A percentile compares a stretch with the other conserved stretches of the same genome.
These are phyloP conservation scores for Pristionchus exspectatus DNA, from an alignment of 2,888 invertebrate species.

Conservation along the genomic window DNA sequence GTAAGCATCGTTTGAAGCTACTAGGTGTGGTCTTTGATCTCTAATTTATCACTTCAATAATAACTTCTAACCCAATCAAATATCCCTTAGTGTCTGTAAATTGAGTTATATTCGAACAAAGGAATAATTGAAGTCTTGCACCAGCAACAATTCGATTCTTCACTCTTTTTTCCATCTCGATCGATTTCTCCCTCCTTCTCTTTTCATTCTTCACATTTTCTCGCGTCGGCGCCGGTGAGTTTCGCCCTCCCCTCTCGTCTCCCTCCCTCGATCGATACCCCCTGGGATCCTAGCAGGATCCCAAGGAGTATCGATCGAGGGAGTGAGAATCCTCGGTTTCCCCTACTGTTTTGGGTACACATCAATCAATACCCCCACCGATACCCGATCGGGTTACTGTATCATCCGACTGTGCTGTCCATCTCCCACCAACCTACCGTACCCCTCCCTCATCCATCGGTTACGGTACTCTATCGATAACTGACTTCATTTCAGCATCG, in stretches of 20 bases:
- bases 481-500: slow-evolving; percentile 22
- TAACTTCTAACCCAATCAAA: no score
- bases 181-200: background rate
- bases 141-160: background rate
- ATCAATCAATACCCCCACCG: background rate
- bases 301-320: no score
- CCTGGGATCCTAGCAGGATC: background rate
- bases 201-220: slow-evolving; percentile 35
- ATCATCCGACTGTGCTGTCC: background rate
- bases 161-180: background rate
- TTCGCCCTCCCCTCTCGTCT: background rate
- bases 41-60: no score
- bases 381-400: background rate
- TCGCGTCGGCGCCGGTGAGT: slow-evolving; percentile 36
- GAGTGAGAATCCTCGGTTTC: background rate
- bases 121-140: background rate
- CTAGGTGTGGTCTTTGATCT: no score
- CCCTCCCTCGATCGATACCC: background rate
- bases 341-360: background rate
- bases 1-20: no score
- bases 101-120: background rate
- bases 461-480: slow-evolving; percentile 6
- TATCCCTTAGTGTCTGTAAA: background rate
- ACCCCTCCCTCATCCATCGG: background rate
- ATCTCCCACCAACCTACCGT: background rate